These are phyloP conservation scores for Acanthoscelides obtectus DNA, from an alignment of 2,888 invertebrate species.

Conservation along the genomic window DNA sequence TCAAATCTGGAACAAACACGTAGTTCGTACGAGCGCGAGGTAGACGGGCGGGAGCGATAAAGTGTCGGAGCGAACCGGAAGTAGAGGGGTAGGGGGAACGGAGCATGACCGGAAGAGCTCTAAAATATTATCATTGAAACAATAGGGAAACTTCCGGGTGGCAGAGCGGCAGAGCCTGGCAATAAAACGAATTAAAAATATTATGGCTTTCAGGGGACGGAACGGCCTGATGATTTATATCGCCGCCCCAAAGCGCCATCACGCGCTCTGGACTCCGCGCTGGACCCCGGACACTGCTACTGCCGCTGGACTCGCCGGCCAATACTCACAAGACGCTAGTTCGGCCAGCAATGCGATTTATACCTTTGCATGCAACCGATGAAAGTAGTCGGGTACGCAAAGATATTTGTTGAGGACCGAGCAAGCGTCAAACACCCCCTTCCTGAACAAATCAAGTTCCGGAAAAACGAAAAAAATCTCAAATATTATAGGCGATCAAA, in stretches of 20 bases:
- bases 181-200: constrained; percentile 45
- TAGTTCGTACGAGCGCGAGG: constrained; percentile 9
- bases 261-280: neutral
- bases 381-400: too few species aligned
- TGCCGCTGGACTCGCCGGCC: neutral
- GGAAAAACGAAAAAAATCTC: too few species aligned
- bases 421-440: too few species aligned
- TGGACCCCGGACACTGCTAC: neutral
- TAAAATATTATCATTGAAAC: constrained; percentile 45
- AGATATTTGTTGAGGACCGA: too few species aligned
- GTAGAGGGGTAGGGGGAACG: constrained; percentile 35
- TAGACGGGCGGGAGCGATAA: constrained; percentile 26
- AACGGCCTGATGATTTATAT: neutral
- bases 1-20: constrained; percentile 36
- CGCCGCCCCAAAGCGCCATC: neutral
- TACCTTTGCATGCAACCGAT: too few species aligned
- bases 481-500: too few species aligned
- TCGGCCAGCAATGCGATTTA: too few species aligned
- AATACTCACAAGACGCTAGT: neutral
- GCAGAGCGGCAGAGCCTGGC: constrained; percentile 38
- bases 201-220: constrained; percentile 20
- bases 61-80: constrained; percentile 38
- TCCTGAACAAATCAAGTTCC: too few species aligned
- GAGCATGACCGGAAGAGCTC: constrained; percentile 40
- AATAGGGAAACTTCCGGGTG: constrained; percentile 43